Percentiles rank a stretch among this genome's conserved stretches.
phyloP scores from a whole-genome alignment of 2,797 vertebrate genomes.

The Semotilus atromaculatus region DNA sequence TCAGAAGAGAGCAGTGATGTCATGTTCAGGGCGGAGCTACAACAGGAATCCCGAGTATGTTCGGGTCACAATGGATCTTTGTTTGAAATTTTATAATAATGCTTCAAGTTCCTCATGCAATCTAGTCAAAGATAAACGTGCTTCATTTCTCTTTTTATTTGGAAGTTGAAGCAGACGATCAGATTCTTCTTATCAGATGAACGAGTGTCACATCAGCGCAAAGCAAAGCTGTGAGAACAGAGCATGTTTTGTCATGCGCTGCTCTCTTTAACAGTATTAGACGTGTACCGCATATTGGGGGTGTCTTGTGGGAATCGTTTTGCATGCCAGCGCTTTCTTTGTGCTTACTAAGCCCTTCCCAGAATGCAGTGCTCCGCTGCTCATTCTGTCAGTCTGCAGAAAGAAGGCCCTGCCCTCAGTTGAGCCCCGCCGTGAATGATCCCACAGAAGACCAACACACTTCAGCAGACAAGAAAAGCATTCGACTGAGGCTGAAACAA shows the following conservation, averaged over 20 bases:
- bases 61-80: not conserved
- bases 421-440: not conserved
- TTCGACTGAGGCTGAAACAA: not conserved
- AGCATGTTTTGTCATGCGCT: not conserved
- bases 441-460: not conserved
- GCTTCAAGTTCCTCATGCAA: not conserved
- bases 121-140: not conserved
- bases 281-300: not conserved
- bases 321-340: slow-evolving; percentile 70
- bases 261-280: not conserved
- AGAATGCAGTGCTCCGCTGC: slow-evolving; percentile 46
- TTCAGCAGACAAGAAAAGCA: not conserved
- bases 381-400: slow-evolving; percentile 52
- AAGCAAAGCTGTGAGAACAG: not conserved
- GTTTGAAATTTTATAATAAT: not conserved
- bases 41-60: not conserved
- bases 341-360: slow-evolving; percentile 66
- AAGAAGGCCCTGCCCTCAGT: not conserved
- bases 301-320: slow-evolving; percentile 43
- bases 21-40: not conserved
- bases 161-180: not conserved
- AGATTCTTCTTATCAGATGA: not conserved
- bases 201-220: no score
- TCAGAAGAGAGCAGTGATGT: not conserved
- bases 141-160: not conserved